Percentiles rank a stretch among this genome's conserved stretches.
Conservation (phyloP, 2,113 vertebrate species). For the Pandion haliaetus region DNA sequence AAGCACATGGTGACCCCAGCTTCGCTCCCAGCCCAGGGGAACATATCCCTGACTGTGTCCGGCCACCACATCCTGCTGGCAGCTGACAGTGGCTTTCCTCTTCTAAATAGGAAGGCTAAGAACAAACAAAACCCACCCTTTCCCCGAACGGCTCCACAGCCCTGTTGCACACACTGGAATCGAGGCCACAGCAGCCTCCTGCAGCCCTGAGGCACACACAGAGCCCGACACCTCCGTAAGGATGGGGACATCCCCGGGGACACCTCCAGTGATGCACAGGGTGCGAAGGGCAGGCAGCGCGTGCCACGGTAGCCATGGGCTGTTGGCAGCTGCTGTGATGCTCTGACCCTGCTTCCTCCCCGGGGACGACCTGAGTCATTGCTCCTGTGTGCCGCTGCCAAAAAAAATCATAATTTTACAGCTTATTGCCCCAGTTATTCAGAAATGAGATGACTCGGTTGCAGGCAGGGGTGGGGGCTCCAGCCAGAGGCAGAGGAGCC, state of each 20-base stretch:
- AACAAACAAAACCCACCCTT: constrained; percentile 23
- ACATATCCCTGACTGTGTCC: neutral
- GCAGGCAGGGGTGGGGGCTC: neutral
- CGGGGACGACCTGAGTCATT: accelerated
- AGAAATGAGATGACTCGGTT: neutral
- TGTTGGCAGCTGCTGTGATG: neutral
- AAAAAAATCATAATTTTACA: neutral
- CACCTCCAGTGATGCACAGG: neutral
- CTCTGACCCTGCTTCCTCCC: neutral
- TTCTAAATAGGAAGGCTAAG: neutral
- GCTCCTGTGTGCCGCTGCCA: neutral
- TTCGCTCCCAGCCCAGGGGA: neutral
- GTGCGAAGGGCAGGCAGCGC: neutral
- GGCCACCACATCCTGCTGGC: neutral
- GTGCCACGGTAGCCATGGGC: accelerated
- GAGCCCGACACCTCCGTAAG: accelerated
- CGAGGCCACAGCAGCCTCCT: neutral
- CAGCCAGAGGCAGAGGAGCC: neutral
- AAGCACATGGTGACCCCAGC: neutral
- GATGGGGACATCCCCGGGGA: neutral
- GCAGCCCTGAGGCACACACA: neutral
- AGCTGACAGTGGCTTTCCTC: neutral
- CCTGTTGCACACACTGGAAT: accelerated
- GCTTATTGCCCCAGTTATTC: neutral
- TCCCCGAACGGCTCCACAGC: neutral